Base-by-base conservation (phyloP, 2,797 vertebrate genomes). In the Chiroxiphia lanceolata region DNA sequence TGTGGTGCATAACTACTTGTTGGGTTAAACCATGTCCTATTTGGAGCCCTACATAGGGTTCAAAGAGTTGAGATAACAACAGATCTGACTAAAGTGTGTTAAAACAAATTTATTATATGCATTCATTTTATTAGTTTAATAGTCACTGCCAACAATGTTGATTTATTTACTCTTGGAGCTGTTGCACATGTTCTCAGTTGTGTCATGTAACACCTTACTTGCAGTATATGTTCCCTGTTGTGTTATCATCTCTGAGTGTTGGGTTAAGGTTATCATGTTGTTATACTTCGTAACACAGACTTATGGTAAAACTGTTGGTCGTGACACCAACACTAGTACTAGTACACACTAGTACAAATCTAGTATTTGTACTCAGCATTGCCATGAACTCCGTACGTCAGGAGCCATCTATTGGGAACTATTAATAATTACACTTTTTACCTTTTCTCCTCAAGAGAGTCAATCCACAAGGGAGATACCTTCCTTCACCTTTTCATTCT, bases 401-500 rank as follows among this genome's bases (percentile, higher is more conserved):
- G 68, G 88, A 61, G 88, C 88, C 88, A 90, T 85, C 88, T 90
- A 74, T 90, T 17, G 75, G 88, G 75, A 85, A n/a, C 68, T 79
- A 48, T n/a, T 84, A 79, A 74, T 85, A 90, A 90, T 68, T 85
- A 74, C 88, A 85, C 16, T 27, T 85, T 60, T 61, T 85, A 61
- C 40, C 22, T 72, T 60, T 90, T 33, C 47, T 60, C 60, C 26
- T 72, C 60, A 29, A 25, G 60, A 79, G 75, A 48, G 22, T 33
- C 34, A 17, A 38, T 56, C 33, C 74, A 8, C 0, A 0, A 23
- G 23, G 31, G 20, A 61, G 26, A 74, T 18, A 42, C 11, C 21
- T 65, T 60, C 34, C 22, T 26, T 19, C 23, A n/a, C 25, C 36
- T 70, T 51, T 13, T 69, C 31, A 18, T 64, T 45, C 51, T 81